Percentiles rank a stretch among this genome's conserved stretches.
Conservation (phyloP, 2,888 invertebrate genomes). For the Criorhina ranunculi region DNA sequence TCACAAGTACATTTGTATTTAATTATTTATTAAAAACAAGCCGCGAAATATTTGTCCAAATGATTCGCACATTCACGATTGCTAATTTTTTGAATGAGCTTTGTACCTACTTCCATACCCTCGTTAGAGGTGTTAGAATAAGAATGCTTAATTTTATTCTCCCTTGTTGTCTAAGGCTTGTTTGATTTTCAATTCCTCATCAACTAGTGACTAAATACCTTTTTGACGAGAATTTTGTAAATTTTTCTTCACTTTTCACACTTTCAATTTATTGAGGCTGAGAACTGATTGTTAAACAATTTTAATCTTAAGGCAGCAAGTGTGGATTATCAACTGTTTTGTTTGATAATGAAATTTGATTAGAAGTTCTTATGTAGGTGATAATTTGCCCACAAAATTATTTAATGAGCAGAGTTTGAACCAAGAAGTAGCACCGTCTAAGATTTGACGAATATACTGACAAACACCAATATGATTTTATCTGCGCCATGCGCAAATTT, state of each 20-base stretch:
- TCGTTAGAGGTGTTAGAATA: background rate
- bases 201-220: background rate
- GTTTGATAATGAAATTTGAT: background rate
- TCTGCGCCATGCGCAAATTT: no score
- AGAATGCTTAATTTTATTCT: background rate
- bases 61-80: no score
- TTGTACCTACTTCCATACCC: background rate
- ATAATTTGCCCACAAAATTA: background rate
- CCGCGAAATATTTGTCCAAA: no score
- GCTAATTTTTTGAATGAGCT: no score
- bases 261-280: background rate
- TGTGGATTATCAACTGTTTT: background rate
- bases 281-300: slow-evolving; percentile 1
- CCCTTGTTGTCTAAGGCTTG: background rate
- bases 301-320: background rate
- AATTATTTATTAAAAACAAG: no score
- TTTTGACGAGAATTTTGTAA: background rate
- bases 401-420: no score
- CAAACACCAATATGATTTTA: no score
- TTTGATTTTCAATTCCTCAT: background rate
- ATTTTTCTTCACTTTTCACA: slow-evolving; percentile 1
- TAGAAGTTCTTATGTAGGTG: background rate
- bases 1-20: no score
- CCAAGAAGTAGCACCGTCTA: no score
- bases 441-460: no score